A percentile compares a stretch with the other conserved stretches of the same genome.
Conservation (phyloP, 2,888 invertebrate genomes). For the Dynastes grantii region DNA sequence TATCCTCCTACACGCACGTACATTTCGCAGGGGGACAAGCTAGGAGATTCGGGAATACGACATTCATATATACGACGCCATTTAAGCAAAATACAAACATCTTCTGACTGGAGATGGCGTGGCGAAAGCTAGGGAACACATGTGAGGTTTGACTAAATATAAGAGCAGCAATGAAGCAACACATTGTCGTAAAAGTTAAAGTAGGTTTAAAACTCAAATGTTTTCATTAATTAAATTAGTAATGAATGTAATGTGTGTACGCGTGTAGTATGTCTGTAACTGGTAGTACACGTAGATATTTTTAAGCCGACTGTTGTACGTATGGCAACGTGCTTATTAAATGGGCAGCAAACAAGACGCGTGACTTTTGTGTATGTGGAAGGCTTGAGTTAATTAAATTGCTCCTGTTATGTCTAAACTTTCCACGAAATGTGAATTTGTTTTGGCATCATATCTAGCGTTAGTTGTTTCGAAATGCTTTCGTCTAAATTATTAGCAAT, state of each 20-base stretch:
- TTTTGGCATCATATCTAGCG: too few relatives aligned
- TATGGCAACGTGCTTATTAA: neutral
- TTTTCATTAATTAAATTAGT: constrained; percentile 4
- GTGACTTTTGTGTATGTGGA: neutral
- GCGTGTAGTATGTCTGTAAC: neutral
- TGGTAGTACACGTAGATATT: neutral
- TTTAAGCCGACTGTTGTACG: neutral
- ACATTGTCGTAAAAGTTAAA: neutral
- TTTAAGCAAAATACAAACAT: neutral
- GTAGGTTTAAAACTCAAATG: constrained; percentile 10
- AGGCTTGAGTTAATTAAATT: neutral
- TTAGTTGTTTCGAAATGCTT: too few relatives aligned
- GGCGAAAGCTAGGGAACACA: too few relatives aligned
- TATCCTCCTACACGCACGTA: constrained; percentile 9
- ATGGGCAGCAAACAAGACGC: neutral
- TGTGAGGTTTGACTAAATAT: too few relatives aligned
- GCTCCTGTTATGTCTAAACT: neutral
- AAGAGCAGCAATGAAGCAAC: neutral
- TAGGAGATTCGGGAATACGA: neutral
- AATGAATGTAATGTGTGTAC: neutral
- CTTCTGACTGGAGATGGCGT: too few relatives aligned
- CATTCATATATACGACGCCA: neutral
- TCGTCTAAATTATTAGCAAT: too few relatives aligned
- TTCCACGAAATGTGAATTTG: too few relatives aligned
- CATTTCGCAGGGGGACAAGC: neutral